Evolutionary conservation across 2,797 vertebrate species (phyloP), one percentile per base, ranked within the genome.

Genomic region (Tamandua tetradactyla): DNA sequence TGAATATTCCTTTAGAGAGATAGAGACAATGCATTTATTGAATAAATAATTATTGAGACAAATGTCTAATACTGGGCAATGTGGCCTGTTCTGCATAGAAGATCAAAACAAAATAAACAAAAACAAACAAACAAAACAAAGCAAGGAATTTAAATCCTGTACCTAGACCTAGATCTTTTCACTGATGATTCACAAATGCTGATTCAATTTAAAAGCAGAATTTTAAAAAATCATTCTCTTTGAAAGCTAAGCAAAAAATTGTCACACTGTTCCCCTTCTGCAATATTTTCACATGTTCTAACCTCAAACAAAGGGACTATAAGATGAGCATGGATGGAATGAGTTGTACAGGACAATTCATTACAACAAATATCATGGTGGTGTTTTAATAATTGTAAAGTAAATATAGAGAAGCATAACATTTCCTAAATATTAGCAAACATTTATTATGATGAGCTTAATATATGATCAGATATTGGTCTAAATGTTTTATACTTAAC

Each of bases 211-310:
- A 79, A 66, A 84, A 83, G 72, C 9, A 76, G 25, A 18, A 9
- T 62, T 69, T 7, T 79, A 11, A 59, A 86, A 55, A n/a, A n/a
- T 82, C 64, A 47, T 40, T 75, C 44, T 83, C 20, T 64, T 12
- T 64, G 42, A 80, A 86, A 86, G 44, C n/a, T 71, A 81, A 96
- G 49, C n/a, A 84, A 85, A 87, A 82, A 66, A 23, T 44, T 27
- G 23, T 66, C 35, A 78, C 12, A 78, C 27, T 78, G 4, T 92
- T 89, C 3, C 40, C 84, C 2, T 49, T 13, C 23, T 81, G 44
- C 0, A 71, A 1, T 82, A 64, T 95, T 84, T 96, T 76, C 47
- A 61, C 1, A 25, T 75, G 68, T 68, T 20, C 7, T 3, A 91
- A 80, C 30, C 40, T 93, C 64, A 52, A 87, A 75, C 18, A 78